Base-by-base conservation (phyloP, 1,140 invertebrate species). In the Eueides isabella region DNA sequence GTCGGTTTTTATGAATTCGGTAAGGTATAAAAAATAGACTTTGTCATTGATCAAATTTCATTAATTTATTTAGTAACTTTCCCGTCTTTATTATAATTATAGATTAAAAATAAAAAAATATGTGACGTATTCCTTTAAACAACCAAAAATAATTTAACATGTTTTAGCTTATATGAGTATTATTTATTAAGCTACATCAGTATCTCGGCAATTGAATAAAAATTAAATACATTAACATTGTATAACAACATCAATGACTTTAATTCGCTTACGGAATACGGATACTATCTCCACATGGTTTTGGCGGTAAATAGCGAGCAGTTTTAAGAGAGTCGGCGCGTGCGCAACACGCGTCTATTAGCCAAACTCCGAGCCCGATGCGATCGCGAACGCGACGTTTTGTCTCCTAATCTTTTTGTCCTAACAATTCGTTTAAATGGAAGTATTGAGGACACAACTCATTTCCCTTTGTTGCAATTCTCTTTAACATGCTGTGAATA, bases 401-500 rank as follows among this genome's bases (percentile, higher is more conserved):
- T 83, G 85, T 92, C 89, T 85, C 85, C 85, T 87, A 86, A 85
- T 85, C 84, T 85, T 87, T 85, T 89, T 87, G 85, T 87, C 87
- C 77, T 76, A 77, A 86, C 80, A 81, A 85, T 85, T 86, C 80
- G 80, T 87, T 85, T 90, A 86, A 87, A 90, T 90, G 88, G 85
- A 87, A 89, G 86, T 90, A 92, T 90, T 91, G 89, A 87, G 89
- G 89, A 81, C 89, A 85, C 86, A 83, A 85, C 89, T 90, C 86
- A 84, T 89, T 90, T 85, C 77, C 86, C 78, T 81, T 92, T 91
- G 90, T 91, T 79, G 70, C 78, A 67, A 89, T 85, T 87, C 84
- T 87, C 75, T 89, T 83, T 90, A 87, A 91, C 81, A 85, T 85
- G 81, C 84, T 89, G 89, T 91, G 86, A 89, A 86, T 85, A 87